Conservation (phyloP, 1,140 invertebrate genomes). For the Pseudomyrmex cubaensis region DNA sequence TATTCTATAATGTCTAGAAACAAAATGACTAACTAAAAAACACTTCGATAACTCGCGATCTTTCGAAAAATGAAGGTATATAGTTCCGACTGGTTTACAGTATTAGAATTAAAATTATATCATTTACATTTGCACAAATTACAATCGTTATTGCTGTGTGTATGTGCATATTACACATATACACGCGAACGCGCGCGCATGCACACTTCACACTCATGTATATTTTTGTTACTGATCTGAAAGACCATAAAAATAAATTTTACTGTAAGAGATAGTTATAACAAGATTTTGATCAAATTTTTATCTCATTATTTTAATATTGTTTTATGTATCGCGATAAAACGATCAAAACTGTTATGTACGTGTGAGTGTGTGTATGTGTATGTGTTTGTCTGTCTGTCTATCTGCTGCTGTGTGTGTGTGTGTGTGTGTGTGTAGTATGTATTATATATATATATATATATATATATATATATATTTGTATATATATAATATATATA, state of each 20-base stretch:
- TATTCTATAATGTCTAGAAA: too few relatives aligned
- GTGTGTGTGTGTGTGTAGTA: background rate
- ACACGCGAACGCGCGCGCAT: background rate
- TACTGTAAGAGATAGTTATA: conserved; percentile 63
- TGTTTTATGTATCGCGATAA: background rate
- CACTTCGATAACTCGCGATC: too few relatives aligned
- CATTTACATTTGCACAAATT: conserved; percentile 17
- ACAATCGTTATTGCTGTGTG: conserved; percentile 34
- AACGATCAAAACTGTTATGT: background rate
- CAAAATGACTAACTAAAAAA: too few relatives aligned
- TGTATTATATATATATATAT: too few relatives aligned
- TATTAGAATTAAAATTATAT: too few relatives aligned
- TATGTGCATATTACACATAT: conserved; percentile 24
- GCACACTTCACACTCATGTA: background rate
- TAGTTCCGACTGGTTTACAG: too few relatives aligned
- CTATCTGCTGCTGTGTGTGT: too few relatives aligned
- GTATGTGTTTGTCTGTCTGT: background rate
- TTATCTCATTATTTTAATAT: background rate
- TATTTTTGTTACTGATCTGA: conserved; percentile 54
- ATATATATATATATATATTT: too few relatives aligned
- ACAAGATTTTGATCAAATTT: background rate
- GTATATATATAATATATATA: conserved; percentile 48
- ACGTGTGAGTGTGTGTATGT: background rate
- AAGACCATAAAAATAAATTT: conserved; percentile 73
- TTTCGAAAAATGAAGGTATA: too few relatives aligned